Percentiles rank a stretch among this genome's conserved stretches.
Evolutionary conservation across 1,140 invertebrate genomes (phyloP).

Genomic region (Laodelphax striatellus): DNA sequence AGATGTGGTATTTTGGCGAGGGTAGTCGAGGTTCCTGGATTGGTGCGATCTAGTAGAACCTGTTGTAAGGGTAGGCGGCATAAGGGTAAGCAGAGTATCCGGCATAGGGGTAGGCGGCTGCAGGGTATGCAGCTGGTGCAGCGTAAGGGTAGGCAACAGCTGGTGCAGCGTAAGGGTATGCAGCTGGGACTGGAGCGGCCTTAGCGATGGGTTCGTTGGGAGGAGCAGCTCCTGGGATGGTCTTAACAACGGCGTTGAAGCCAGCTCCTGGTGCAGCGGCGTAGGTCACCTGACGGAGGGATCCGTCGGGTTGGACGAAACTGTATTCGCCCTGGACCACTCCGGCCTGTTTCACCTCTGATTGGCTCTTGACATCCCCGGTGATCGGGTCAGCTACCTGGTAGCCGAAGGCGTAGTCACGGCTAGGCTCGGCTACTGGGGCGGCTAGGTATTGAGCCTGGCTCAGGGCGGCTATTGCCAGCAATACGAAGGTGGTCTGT

Average conservation of each 20-base stretch:
- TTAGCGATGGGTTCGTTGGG: neutral
- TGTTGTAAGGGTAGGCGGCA: no score
- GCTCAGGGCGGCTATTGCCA: neutral
- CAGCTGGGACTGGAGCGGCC: neutral
- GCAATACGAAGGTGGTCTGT: neutral
- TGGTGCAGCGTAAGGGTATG: neutral
- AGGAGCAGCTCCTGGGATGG: neutral
- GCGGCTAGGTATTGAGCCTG: neutral
- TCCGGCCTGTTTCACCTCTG: slow-evolving; percentile 38
- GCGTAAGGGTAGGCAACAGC: neutral
- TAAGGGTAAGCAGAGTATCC: no score
- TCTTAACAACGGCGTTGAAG: slow-evolving; percentile 40
- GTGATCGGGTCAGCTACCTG: slow-evolving; percentile 38
- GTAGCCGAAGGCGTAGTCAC: slow-evolving; percentile 39
- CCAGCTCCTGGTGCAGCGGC: slow-evolving; percentile 44
- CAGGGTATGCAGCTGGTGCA: neutral
- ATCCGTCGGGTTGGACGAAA: slow-evolving; percentile 43
- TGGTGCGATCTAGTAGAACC: no score
- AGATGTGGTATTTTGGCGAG: no score
- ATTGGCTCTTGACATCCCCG: slow-evolving; percentile 38
- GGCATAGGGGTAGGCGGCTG: no score
- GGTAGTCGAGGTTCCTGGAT: no score
- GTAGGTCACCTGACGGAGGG: slow-evolving; percentile 43
- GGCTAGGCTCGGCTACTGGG: slow-evolving; percentile 10
- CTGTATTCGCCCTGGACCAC: slow-evolving; percentile 41